A percentile compares a stretch with the other conserved stretches of the same genome.
Conservation (phyloP, 37 sponge, comb jelly and placozoan genomes). For the Haliclona indistincta region DNA sequence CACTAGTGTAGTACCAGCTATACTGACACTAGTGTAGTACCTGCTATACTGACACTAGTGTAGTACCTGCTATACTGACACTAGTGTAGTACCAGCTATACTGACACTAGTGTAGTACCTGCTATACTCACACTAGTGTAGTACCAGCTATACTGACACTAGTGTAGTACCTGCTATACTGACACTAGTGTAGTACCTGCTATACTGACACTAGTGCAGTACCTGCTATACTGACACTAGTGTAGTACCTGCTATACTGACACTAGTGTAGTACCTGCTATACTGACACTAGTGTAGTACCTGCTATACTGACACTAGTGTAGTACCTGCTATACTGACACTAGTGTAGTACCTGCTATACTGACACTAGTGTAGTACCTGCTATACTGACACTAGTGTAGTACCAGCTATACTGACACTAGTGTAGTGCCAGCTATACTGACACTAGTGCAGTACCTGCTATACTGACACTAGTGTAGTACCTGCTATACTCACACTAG, state of each 20-base stretch:
- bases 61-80: too few relatives aligned
- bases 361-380: conserved; percentile 11
- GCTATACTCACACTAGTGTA: too few relatives aligned
- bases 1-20: too few relatives aligned
- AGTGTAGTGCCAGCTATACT: conserved; percentile 48
- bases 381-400: too few relatives aligned
- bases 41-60: conserved; percentile 10
- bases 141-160: background rate
- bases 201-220: too few relatives aligned
- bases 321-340: background rate
- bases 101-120: conserved; percentile 11
- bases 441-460: too few relatives aligned
- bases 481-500: background rate
- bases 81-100: background rate
- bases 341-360: conserved; percentile 28
- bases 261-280: too few relatives aligned
- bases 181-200: conserved; percentile 32
- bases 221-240: background rate
- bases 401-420: background rate
- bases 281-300: background rate
- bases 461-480: background rate
- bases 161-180: conserved; percentile 26
- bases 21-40: background rate
- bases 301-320: too few relatives aligned
- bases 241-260: conserved; percentile 60